Base-by-base conservation (phyloP, 53 echinoderm and acorn worm species). In the Echinarachnius parma region DNA sequence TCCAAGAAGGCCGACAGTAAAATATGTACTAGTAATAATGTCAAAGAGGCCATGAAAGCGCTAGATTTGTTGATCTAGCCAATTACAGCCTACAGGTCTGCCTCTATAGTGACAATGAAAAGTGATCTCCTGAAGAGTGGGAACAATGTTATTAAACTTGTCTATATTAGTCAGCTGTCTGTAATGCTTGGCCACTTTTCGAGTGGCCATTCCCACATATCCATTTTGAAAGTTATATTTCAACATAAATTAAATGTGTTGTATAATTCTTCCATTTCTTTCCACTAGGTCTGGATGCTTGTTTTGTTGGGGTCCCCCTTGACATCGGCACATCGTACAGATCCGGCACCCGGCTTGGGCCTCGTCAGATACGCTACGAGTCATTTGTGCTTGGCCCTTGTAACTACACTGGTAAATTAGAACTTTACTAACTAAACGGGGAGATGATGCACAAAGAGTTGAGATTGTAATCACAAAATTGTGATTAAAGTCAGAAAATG, bases 301-400 rank as follows among this genome's bases (percentile, higher is more conserved):
- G 95, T 59, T 95, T 79, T 87, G 87, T 95, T 48, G 95, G 95
- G 34, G 81, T 95, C 24, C 95, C 95, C 9, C 61, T 95, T 2
- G 95, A 95, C 26, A 82, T 68, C 21, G 95, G 95, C 1, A 80
- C 81, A 9, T 87, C 95, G 3, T 81, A 95, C 70, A 62, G 77
- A 13, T 67, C 90, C 1, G 95, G 95, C 30, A 81, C 95, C 7
- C 74, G 95, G 16, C 49, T 95, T n/a, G 95, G 95, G 10, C 95
- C 95, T 20, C 80, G 95, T 2, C 87, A 95, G 59, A 95, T 95
- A 24, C 80, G 95, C 35, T 84, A 82, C 3, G 95, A 95, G 56
- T 95, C 95, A 16, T 81, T 71, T 21, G 55, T 90, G 3, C 63
- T 64, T 52, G 64, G 53, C 14, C 54, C 50, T 4, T 62, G 62